Percentiles rank a stretch among this genome's conserved stretches.
Conservation (phyloP, 1,140 invertebrate genomes). For the Latrodectus geometricus region DNA sequence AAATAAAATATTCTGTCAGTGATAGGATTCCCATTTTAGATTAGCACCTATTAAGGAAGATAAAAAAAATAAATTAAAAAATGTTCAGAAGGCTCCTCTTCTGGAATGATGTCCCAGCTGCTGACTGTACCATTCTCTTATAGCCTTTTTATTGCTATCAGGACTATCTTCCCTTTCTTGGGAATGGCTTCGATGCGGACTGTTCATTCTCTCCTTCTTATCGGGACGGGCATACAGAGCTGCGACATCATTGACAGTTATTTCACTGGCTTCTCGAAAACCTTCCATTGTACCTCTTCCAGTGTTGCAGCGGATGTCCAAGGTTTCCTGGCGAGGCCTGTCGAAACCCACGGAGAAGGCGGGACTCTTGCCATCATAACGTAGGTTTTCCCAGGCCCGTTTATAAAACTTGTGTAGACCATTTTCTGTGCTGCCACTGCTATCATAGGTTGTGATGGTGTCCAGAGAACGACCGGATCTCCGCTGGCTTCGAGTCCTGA, state of each 20-base stretch:
- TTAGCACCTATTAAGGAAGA: too few relatives aligned
- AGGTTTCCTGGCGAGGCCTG: constrained; percentile 76
- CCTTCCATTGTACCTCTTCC: constrained; percentile 71
- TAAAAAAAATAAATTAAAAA: not conserved
- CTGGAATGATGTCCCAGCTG: constrained; percentile 53
- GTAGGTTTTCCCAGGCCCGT: constrained; percentile 89
- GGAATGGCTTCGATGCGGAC: constrained; percentile 64
- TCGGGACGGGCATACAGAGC: constrained; percentile 74
- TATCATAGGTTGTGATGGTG: constrained; percentile 69
- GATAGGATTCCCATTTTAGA: too few relatives aligned
- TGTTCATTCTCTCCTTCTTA: constrained; percentile 69
- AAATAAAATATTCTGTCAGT: too few relatives aligned
- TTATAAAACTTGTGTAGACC: constrained; percentile 87
- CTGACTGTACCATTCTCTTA: constrained; percentile 57
- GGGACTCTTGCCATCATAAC: constrained; percentile 46
- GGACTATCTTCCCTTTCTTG: constrained; percentile 47
- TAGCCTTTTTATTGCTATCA: constrained; percentile 42
- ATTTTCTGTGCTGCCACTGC: constrained; percentile 80
- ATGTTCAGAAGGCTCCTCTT: constrained; percentile 37
- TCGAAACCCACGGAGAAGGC: constrained; percentile 6
- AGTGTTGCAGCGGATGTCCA: constrained; percentile 71
- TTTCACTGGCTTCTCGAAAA: constrained; percentile 82
- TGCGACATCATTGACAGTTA: constrained; percentile 81
- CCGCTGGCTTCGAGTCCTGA: constrained; percentile 66
- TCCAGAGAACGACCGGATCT: constrained; percentile 66